phyloP scores from a whole-genome alignment of 2,113 vertebrate genomes.

The Silurus glanis region DNA sequence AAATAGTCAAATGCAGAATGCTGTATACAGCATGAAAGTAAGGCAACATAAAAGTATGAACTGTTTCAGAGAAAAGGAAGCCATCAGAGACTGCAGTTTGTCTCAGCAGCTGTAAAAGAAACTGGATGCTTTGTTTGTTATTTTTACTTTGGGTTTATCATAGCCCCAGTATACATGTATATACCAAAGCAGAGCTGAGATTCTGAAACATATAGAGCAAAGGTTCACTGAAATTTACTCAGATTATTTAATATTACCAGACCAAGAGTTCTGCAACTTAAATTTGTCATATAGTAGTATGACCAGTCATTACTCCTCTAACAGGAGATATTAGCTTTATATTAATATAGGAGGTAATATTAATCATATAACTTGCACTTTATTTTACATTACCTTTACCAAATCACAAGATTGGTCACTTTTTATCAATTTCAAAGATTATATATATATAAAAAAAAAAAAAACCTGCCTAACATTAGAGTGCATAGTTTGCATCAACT shows the following conservation, averaged over 20 bases:
- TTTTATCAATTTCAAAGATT: too few relatives aligned
- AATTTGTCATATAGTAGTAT: neutral
- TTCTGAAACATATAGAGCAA: neutral
- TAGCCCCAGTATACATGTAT: neutral
- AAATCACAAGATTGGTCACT: too few relatives aligned
- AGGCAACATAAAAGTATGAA: neutral
- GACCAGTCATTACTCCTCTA: neutral
- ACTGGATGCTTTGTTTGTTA: neutral
- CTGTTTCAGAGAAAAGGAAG: neutral
- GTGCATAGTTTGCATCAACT: too few relatives aligned
- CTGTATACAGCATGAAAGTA: neutral
- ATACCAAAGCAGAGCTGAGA: neutral
- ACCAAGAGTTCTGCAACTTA: neutral
- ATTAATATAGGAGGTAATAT: neutral
- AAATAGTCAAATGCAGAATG: neutral
- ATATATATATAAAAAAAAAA: too few relatives aligned
- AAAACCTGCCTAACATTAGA: too few relatives aligned
- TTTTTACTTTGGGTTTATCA: neutral
- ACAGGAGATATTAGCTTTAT: neutral
- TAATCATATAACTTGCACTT: neutral
- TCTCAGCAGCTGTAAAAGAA: neutral
- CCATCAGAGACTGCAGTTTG: neutral
- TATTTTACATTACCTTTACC: too few relatives aligned
- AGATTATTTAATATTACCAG: neutral
- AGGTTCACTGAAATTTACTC: neutral